Conservation (phyloP, 2,113 vertebrate genomes). For the Chionodraco myersi region DNA sequence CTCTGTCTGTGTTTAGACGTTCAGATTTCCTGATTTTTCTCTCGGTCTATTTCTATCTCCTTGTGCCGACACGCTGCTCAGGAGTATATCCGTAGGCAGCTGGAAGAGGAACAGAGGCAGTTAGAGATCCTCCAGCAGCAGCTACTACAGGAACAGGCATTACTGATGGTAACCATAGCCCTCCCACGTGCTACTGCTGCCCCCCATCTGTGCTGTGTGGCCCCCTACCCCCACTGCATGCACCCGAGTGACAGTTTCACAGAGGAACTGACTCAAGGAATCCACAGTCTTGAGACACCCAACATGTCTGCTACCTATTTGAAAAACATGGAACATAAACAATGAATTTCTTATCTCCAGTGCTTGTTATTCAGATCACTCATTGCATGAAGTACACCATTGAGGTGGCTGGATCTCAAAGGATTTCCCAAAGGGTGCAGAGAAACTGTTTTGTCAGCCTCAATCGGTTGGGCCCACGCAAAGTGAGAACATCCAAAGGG, state of each 20-base stretch:
- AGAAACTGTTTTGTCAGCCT: slow-evolving; percentile 27
- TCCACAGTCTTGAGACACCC: slow-evolving; percentile 23
- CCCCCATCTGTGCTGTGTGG: slow-evolving; percentile 58
- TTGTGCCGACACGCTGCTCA: slow-evolving; percentile 83
- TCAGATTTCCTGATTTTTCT: slow-evolving; percentile 41
- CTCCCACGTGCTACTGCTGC: slow-evolving; percentile 29
- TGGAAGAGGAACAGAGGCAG: slow-evolving; percentile 99
- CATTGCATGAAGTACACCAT: slow-evolving; percentile 43
- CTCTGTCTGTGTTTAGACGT: slow-evolving; percentile 12
- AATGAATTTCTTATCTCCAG: background rate
- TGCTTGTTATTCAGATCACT: slow-evolving; percentile 30
- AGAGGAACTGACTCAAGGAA: slow-evolving; percentile 14
- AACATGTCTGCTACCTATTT: slow-evolving; percentile 7
- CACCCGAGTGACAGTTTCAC: slow-evolving; percentile 29
- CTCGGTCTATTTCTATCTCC: slow-evolving; percentile 48
- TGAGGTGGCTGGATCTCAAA: slow-evolving; percentile 60
- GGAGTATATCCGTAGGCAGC: slow-evolving; percentile 99
- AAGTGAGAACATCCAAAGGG: slow-evolving; percentile 5
- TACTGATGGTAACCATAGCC: slow-evolving; percentile 94
- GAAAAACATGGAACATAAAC: background rate
- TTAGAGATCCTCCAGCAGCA: slow-evolving; percentile 99
- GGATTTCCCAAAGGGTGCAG: slow-evolving; percentile 22
- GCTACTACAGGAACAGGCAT: slow-evolving; percentile 97
- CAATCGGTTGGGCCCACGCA: slow-evolving; percentile 17
- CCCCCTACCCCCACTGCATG: slow-evolving; percentile 61